Base-by-base conservation (phyloP, 1,140 invertebrate species). In the Brachionus rubens region DNA sequence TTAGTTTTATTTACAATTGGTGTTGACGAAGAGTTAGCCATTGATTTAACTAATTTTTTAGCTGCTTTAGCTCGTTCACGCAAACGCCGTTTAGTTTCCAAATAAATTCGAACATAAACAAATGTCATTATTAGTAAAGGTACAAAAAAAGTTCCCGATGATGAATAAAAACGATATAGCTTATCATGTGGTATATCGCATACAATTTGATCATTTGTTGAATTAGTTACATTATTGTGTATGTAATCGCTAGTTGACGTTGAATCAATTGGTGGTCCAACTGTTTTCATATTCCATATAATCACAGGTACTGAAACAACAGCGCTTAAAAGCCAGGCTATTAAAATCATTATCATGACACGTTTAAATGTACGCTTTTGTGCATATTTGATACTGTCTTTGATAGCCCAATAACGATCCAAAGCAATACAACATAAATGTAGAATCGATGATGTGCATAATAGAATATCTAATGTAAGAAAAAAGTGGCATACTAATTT, bases 301-400 rank as follows among this genome's bases (percentile, higher is more conserved):
- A 76, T 65, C 9, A 52, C 48, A 6, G 75, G 75, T 0, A 76
- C 12, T 28, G 75, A 76, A 12, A 76, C 48, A 14, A 59, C 3
- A 12, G 75, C 85, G 1, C 54, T 43, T 26, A 68, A 21, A 14
- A 92, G 82, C 96, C 96, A 99, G 0, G 98, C 94, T 10, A 91
- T 88, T 1, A 89, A 90, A 77, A 98, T 96, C 83, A 94, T 93
- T 6, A 90, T 86, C 5, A 97, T 85, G 0, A 96, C 95, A 33
- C 94, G 88, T 79, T 92, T 91, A n/a, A 93, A 84, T 1, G 95
- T 96, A 77, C 96, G 88, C 83, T 95, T 94, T 81, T 94, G 92
- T 3, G 94, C 93, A 85, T 99, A 98, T 81, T 95, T 94, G 75
- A 99, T 93, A 0, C 96, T 96, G 83, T 98, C 94, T 0, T 94